Evolutionary conservation across 2,797 vertebrate genomes (phyloP), one percentile per base, ranked within the genome.

Genomic region (Tapera naevia): DNA sequence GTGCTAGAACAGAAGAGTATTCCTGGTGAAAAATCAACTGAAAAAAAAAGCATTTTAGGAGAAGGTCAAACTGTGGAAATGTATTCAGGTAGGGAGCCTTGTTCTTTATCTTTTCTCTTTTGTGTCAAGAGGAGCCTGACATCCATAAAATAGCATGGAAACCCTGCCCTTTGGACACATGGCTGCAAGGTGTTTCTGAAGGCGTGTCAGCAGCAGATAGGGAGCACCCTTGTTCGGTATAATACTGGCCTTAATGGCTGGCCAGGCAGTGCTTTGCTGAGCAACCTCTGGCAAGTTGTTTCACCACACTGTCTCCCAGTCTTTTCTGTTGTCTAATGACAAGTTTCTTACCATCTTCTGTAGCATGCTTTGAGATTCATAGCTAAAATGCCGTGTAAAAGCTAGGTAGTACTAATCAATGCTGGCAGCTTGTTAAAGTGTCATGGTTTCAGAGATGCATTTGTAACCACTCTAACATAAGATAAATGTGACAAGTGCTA

Each of bases 401-500:
- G 17, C 57, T 71, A 81, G 50, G 75, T 83, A 83, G 64, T 51
- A 65, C 50, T 93, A 79, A 89, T 93, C 75, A 94, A 45, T 91
- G 71, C 71, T 91, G 91, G 86, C 93, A 95, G 70, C 80, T 89
- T 96, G 91, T 93, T 93, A 80, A 94, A 95, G 82, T 91, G 91
- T 92, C 64, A 14, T 95, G 83, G 70, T 96, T 95, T 88, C 88
- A 83, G 60, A 58, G 60, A 88, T 92, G 80, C 54, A 58, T 95
- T 93, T 92, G 65, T 91, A 96, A 92, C 73, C 50, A 91, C 33
- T 89, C 37, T 67, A 88, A 91, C 56, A 51, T 79, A 95, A 91
- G 89, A 95, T 75, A 95, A 94, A 94, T 94, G 79, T 96, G 91
- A 95, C 89, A 96, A 93, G 92, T 93, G 93, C 80, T 94, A 94